Percentiles rank a stretch among this genome's conserved stretches.
Conservation (phyloP, 2,888 invertebrate genomes). For the Venustoraphidia nigricollis region DNA sequence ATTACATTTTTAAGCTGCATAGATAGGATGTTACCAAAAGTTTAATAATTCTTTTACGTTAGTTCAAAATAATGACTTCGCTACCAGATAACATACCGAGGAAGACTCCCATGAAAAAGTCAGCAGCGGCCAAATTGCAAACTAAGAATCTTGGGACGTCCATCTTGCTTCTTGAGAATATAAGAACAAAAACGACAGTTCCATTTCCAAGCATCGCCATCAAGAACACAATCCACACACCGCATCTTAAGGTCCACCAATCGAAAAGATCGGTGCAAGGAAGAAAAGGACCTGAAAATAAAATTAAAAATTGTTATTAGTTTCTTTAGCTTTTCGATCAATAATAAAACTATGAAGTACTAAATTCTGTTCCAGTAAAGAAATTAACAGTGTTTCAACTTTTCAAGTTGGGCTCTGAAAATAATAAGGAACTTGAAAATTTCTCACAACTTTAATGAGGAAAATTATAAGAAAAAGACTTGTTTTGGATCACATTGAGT, state of each 20-base stretch:
- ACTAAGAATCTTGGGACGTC: conserved; percentile 94
- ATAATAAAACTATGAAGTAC: not conserved
- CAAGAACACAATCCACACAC: conserved; percentile 94
- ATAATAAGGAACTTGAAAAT: no score
- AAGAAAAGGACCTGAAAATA: conserved; percentile 67
- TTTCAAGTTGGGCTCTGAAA: no score
- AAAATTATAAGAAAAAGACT: no score
- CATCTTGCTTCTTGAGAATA: conserved; percentile 84
- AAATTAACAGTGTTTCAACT: not conserved
- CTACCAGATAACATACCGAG: conserved; percentile 37
- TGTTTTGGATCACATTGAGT: no score
- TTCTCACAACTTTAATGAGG: no score
- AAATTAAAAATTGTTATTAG: not conserved
- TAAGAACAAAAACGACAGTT: conserved; percentile 83
- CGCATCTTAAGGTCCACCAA: conserved; percentile 94
- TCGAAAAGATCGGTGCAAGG: conserved; percentile 93
- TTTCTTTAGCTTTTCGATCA: no score
- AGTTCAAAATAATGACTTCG: no score
- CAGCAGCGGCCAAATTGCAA: conserved; percentile 90
- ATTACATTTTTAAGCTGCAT: no score
- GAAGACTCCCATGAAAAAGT: conserved; percentile 95
- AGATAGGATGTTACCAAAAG: no score
- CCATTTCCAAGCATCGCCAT: conserved; percentile 92
- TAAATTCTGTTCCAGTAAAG: not conserved
- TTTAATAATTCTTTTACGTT: no score